A percentile compares a stretch with the other conserved stretches of the same genome.
Conservation (phyloP, 1,140 invertebrate species). For the Neuroterus valhalla region DNA sequence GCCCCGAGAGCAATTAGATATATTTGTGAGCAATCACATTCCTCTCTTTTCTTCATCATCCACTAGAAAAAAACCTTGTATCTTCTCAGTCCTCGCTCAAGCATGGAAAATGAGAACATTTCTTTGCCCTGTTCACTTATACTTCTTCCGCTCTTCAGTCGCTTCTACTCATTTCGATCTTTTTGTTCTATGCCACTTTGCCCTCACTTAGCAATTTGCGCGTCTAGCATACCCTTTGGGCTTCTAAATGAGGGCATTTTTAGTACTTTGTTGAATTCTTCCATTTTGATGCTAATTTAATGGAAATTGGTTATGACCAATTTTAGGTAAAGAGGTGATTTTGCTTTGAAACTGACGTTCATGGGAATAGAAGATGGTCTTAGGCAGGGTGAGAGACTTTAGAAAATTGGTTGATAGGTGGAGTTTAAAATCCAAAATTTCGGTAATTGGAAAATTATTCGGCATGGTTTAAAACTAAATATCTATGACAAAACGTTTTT, state of each 20-base stretch:
- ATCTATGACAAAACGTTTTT: no score
- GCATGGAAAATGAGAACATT: constrained; percentile 65
- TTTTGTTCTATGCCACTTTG: constrained; percentile 3
- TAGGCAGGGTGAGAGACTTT: not conserved
- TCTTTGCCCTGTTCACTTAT: constrained; percentile 15
- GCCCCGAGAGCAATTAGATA: constrained; percentile 61
- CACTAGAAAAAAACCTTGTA: constrained; percentile 58
- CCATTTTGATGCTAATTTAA: constrained; percentile 9
- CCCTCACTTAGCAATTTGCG: constrained; percentile 9
- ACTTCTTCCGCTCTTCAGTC: constrained; percentile 36
- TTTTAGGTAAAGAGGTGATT: constrained; percentile 2
- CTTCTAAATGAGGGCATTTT: constrained; percentile 13
- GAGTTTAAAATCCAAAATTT: not conserved
- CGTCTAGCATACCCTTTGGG: not conserved
- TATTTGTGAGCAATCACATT: constrained; percentile 60
- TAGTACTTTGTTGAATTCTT: not conserved
- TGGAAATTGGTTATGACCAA: not conserved
- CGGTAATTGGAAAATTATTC: not conserved
- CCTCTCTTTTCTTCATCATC: constrained; percentile 43
- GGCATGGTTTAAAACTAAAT: no score
- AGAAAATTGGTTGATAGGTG: not conserved
- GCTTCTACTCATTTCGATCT: constrained; percentile 28
- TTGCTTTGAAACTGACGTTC: not conserved
- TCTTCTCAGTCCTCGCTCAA: constrained; percentile 54
- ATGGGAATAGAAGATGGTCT: not conserved